Evolutionary conservation across 2,888 invertebrate species (phyloP).

Genomic region (Luperina nickerlii): DNA sequence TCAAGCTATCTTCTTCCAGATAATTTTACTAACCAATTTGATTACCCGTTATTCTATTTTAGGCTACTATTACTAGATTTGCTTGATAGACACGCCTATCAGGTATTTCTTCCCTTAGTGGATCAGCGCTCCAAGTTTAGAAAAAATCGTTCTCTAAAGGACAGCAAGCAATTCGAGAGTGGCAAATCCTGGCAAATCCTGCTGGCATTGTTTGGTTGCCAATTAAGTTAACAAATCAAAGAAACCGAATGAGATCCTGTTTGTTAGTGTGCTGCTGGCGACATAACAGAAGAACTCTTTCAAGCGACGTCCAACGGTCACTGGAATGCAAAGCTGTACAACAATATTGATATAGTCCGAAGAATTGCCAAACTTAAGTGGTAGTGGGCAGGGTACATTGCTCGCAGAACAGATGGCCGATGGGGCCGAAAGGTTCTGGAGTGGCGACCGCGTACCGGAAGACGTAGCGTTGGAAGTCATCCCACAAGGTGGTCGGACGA

Average conservation of each 20-base stretch:
- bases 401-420: no score
- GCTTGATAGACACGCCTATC: no score
- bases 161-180: background rate
- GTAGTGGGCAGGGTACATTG: no score
- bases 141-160: no score
- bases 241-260: background rate
- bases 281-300: background rate
- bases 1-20: background rate
- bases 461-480: no score
- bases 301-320: background rate
- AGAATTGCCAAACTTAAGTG: no score
- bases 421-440: no score
- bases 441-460: no score
- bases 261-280: background rate
- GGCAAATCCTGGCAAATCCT: no score
- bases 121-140: background rate
- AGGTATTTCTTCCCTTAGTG: background rate
- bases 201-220: background rate
- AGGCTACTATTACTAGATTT: background rate
- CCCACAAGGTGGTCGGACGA: no score
- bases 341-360: background rate
- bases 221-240: background rate
- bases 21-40: background rate
- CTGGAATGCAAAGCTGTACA: background rate
- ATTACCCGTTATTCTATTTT: background rate